Conservation (phyloP, 2,113 vertebrate genomes). For the Lycocorax pyrrhopterus region DNA sequence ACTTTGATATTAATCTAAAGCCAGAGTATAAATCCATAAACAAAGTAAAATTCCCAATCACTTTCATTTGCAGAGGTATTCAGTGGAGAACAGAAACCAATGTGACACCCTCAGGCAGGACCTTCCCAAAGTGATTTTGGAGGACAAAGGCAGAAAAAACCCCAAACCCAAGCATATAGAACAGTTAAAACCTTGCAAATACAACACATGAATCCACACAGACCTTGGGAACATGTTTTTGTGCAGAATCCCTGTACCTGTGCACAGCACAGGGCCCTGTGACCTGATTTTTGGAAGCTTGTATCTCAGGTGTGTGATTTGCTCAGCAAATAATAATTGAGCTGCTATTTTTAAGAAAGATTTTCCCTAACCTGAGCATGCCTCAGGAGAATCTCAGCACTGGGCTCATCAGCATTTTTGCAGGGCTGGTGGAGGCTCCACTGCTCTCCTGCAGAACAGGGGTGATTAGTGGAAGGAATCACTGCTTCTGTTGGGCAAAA, state of each 20-base stretch:
- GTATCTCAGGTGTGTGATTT: neutral
- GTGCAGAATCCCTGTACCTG: neutral
- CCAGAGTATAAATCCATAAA: neutral
- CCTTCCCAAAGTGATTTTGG: neutral
- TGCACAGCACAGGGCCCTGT: neutral
- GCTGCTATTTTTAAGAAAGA: neutral
- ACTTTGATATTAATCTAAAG: neutral
- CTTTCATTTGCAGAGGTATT: neutral
- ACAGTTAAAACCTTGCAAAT: neutral
- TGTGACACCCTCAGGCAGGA: neutral
- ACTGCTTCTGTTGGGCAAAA: conserved; percentile 10
- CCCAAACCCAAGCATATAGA: neutral
- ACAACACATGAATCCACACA: neutral
- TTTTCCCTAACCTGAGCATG: neutral
- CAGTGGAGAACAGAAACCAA: neutral
- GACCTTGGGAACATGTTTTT: neutral
- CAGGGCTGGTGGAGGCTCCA: neutral
- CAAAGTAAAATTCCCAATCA: neutral
- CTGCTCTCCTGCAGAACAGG: neutral
- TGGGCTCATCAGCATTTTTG: neutral
- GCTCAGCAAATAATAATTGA: neutral
- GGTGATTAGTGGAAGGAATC: neutral
- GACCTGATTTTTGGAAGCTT: neutral
- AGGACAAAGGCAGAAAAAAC: neutral
- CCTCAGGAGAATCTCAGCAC: neutral